Evolutionary conservation across 2,797 vertebrate species (phyloP).

Genomic region (Chelon labrosus): DNA sequence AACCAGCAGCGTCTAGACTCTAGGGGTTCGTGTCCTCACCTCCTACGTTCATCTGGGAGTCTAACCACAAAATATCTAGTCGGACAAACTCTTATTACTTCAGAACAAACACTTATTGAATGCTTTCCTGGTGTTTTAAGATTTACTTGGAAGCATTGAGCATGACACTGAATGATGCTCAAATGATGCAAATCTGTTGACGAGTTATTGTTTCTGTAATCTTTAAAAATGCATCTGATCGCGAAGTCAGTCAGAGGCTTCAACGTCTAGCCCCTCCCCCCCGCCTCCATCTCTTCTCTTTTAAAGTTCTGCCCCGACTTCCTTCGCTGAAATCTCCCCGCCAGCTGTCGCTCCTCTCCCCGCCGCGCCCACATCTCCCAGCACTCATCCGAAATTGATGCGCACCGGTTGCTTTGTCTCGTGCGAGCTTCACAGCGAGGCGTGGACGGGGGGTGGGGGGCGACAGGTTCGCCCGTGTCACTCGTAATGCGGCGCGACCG

Average conservation of each 20-base stretch:
- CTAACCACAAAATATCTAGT: no score
- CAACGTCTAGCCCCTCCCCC: neutral
- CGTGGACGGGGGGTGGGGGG: slow-evolving; percentile 6
- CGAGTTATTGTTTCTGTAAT: neutral
- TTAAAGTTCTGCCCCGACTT: slow-evolving; percentile 37
- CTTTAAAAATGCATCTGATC: neutral
- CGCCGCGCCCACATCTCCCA: slow-evolving; percentile 37
- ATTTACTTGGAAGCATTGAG: neutral
- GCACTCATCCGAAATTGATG: slow-evolving; percentile 71
- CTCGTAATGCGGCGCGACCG: slow-evolving; percentile 40
- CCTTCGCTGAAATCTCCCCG: slow-evolving; percentile 40
- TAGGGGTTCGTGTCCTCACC: no score
- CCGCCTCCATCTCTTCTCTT: slow-evolving; percentile 12
- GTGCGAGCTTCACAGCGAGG: slow-evolving; percentile 39
- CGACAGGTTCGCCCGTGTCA: slow-evolving; percentile 33
- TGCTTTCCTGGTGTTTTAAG: no score
- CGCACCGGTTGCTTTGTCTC: slow-evolving; percentile 49
- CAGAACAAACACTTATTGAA: no score
- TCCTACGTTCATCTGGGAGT: no score
- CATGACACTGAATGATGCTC: neutral
- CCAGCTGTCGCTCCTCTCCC: slow-evolving; percentile 63
- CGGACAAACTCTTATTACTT: no score
- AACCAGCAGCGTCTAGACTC: no score
- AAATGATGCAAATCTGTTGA: neutral
- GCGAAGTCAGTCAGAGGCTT: slow-evolving; percentile 1